Conservation (phyloP, 2,113 vertebrate genomes). For the Verasper variegatus region DNA sequence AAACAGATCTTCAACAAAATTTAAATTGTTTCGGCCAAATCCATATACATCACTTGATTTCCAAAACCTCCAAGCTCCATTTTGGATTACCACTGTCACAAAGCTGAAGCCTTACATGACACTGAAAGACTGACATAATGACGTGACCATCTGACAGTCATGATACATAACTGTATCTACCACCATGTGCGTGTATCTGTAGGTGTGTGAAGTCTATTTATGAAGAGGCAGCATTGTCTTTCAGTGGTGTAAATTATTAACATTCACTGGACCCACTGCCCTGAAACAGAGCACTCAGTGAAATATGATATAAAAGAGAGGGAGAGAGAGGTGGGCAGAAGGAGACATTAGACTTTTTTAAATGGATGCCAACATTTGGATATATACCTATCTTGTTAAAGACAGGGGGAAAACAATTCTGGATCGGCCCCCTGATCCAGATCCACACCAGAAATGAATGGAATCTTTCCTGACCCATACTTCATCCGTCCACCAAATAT, state of each 20-base stretch:
- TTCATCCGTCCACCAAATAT: too few relatives aligned
- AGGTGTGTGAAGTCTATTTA: background rate
- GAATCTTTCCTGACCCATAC: too few relatives aligned
- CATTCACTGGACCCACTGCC: conserved; percentile 10
- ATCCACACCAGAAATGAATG: too few relatives aligned
- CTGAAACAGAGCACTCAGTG: conserved; percentile 21
- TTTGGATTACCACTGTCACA: background rate
- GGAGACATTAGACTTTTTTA: too few relatives aligned
- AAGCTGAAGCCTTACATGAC: background rate
- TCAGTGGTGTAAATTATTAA: conserved; percentile 46
- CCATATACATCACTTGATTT: background rate
- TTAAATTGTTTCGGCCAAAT: too few relatives aligned
- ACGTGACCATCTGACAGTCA: background rate
- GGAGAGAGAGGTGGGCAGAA: too few relatives aligned
- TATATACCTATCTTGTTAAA: too few relatives aligned
- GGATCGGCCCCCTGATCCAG: too few relatives aligned
- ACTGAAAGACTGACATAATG: background rate
- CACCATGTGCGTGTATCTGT: background rate
- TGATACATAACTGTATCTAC: background rate
- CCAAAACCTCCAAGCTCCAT: too few relatives aligned
- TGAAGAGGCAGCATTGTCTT: conserved; percentile 4
- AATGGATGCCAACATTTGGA: too few relatives aligned
- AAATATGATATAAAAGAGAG: background rate
- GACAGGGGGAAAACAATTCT: too few relatives aligned
- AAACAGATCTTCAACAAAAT: too few relatives aligned